A percentile compares a stretch with the other conserved stretches of the same genome.
These are phyloP conservation scores for Rhyacichthys aspro DNA, from an alignment of 2,797 vertebrate genomes.

Conservation along the genomic window DNA sequence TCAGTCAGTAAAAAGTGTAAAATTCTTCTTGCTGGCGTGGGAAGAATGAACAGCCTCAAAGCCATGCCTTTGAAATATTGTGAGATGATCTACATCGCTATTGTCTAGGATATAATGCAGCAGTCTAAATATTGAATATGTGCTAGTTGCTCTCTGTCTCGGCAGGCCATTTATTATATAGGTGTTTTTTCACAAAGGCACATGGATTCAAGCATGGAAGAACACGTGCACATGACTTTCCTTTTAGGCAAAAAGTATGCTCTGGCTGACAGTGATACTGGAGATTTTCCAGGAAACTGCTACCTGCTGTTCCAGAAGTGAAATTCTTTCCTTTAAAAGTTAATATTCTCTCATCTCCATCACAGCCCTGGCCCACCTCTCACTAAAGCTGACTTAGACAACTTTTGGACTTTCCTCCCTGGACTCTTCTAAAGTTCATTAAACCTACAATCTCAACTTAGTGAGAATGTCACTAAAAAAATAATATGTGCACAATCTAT, in stretches of 20 bases:
- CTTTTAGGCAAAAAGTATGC: constrained; percentile 24
- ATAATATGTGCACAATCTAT: no score
- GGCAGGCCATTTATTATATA: constrained; percentile 13
- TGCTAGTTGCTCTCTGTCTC: background rate
- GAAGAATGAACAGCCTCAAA: constrained; percentile 31
- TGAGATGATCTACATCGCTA: constrained; percentile 11
- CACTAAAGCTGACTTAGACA: constrained; percentile 8
- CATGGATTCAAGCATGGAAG: constrained; percentile 11
- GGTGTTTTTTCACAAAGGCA: constrained; percentile 6
- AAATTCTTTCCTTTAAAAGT: constrained; percentile 52
- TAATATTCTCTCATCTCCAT: constrained; percentile 45
- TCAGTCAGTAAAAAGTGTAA: constrained; percentile 11
- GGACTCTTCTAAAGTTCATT: constrained; percentile 2
- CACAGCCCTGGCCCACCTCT: constrained; percentile 18
- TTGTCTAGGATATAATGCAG: background rate
- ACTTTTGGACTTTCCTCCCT: constrained; percentile 30
- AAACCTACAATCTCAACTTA: background rate
- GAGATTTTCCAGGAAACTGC: constrained; percentile 52
- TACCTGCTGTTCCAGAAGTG: constrained; percentile 47
- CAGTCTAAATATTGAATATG: background rate
- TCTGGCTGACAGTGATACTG: constrained; percentile 11
- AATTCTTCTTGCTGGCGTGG: constrained; percentile 3
- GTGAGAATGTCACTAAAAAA: background rate
- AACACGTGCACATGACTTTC: constrained; percentile 36
- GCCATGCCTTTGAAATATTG: constrained; percentile 22